Conservation (phyloP, 2,113 vertebrate genomes). For the Myxocyprinus asiaticus region DNA sequence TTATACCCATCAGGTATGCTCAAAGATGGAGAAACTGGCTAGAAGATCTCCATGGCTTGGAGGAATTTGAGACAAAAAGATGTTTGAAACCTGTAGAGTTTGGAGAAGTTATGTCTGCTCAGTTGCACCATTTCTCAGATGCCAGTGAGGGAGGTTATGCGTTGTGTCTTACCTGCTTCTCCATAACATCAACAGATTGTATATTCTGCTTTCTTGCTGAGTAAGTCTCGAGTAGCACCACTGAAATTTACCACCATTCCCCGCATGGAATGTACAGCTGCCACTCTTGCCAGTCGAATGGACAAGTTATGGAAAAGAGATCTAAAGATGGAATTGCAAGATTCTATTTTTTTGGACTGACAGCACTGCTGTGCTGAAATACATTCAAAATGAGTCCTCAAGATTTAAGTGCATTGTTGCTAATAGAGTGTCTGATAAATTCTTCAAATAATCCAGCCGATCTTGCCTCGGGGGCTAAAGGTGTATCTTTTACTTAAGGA, state of each 20-base stretch:
- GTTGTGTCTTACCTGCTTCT: no score
- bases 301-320: no score
- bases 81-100: conserved; percentile 9
- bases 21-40: not conserved
- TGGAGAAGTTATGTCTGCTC: not conserved
- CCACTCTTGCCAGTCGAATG: no score
- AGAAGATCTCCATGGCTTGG: not conserved
- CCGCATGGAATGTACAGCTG: no score
- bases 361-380: no score
- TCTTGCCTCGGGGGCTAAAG: conserved; percentile 15
- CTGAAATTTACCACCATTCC: no score
- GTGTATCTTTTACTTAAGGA: not conserved
- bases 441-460: conserved; percentile 32
- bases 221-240: no score
- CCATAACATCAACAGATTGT: no score
- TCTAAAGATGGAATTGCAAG: no score
- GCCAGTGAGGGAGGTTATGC: not conserved
- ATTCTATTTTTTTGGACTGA: no score
- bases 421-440: conserved; percentile 28
- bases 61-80: not conserved
- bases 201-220: no score
- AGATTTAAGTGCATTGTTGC: conserved; percentile 36
- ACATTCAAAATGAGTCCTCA: conserved; percentile 18
- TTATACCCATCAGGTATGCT: no score
- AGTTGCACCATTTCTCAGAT: conserved; percentile 20